Base-by-base conservation (phyloP, 2,797 vertebrate species). In the Anableps anableps region DNA sequence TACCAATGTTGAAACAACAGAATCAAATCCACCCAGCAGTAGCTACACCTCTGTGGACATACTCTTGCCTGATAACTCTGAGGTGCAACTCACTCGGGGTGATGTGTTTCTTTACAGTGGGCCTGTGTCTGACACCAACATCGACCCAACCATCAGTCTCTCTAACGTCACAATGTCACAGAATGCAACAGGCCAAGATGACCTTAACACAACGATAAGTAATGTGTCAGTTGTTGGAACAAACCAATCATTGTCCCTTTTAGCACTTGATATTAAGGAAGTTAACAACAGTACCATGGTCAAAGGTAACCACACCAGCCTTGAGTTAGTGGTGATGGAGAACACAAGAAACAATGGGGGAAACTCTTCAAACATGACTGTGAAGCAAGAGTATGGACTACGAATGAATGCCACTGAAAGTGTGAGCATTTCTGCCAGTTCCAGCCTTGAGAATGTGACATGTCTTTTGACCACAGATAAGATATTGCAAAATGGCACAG, bases 61-160 rank as follows among this genome's bases (percentile, higher is more conserved):
- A 3, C 47, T 58, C 9, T 21, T 16, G 0, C 77, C n/a, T 19
- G 36, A 86, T 34, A 81, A 83, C 11, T 79, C 85, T 0, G 50
- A 82, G 58, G 84, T 86, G 17, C 77, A 0, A 60, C 17, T 80
- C 50, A 80, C 62, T 1, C 80, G 89, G 72, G 89, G 78, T 1
- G 86, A 94, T 2, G 72, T 88, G n/a, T 95, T 94, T 78, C 74
- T 38, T 45, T 88, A 94, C 45, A 74, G 53, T 11, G 82, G 77
- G 21, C 51, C 72, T 53, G 36, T 5, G 8, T 70, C 76, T 41
- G 72, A 58, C 9, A 29, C 53, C 26, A 82, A 58, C 36, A 41
- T n/a, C 4, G 85, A 71, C 58, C 47, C 76, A 38, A 75, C 74
- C 1, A 41, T 6, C 10, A 81, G 75, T n/a, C 47, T 31, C 31